Evolutionary conservation across 2,888 invertebrate species (phyloP).

Genomic region (Terebella lapidaria): DNA sequence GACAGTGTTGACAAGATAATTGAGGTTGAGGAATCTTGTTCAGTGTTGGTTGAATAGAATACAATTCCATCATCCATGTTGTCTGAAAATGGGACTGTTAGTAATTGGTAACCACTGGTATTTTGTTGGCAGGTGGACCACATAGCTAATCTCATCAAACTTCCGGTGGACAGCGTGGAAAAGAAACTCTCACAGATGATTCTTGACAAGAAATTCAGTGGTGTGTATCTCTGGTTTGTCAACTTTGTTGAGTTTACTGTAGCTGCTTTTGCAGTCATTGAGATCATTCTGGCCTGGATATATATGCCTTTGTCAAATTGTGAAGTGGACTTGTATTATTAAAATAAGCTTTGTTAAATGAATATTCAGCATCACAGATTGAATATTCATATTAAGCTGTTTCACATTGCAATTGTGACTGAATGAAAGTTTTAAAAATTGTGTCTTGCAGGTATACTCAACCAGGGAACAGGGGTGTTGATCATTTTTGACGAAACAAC

Average conservation of each 20-base stretch:
- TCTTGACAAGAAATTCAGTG: slow-evolving; percentile 86
- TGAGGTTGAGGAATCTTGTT: no score
- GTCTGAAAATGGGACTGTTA: no score
- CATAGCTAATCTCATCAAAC: slow-evolving; percentile 27
- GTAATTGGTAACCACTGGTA: no score
- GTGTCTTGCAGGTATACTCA: slow-evolving; percentile 74
- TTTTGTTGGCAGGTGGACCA: slow-evolving; percentile 27
- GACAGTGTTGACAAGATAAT: no score
- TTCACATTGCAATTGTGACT: background rate
- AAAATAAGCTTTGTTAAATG: no score
- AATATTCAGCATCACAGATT: background rate
- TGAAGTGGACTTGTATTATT: no score
- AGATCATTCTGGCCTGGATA: no score
- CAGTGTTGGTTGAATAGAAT: no score
- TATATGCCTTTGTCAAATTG: no score
- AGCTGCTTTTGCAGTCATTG: no score
- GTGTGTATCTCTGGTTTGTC: slow-evolving; percentile 36
- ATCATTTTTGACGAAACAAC: slow-evolving; percentile 94
- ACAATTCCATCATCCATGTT: no score
- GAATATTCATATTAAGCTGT: background rate
- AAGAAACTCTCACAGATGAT: slow-evolving; percentile 99
- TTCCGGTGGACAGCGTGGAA: slow-evolving; percentile 68
- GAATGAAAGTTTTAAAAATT: background rate
- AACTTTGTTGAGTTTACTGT: no score
- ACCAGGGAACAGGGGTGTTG: slow-evolving; percentile 96